Evolutionary conservation across 1,140 invertebrate species (phyloP).

Genomic region (Drosophila elegans): DNA sequence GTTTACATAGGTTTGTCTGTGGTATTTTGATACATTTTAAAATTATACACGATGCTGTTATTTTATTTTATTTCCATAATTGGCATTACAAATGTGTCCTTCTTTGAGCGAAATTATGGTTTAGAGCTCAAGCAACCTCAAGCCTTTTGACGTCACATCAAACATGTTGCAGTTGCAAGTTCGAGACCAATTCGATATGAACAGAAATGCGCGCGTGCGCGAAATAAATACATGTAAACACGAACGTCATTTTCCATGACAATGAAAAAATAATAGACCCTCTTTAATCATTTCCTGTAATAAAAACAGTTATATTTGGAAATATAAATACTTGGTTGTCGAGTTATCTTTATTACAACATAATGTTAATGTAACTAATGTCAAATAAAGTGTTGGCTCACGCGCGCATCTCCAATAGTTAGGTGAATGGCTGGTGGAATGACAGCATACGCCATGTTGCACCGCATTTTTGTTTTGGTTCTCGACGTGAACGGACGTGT

Average conservation of each 20-base stretch:
- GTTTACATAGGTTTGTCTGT: too few species aligned
- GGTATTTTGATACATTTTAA: not conserved
- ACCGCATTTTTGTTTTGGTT: conserved; percentile 33
- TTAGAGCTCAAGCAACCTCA: not conserved
- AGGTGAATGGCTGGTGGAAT: conserved; percentile 2
- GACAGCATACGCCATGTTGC: conserved; percentile 5
- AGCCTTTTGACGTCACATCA: not conserved
- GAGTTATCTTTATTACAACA: too few species aligned
- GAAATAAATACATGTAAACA: not conserved
- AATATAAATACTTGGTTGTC: too few species aligned
- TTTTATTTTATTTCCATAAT: not conserved
- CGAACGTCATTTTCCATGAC: too few species aligned
- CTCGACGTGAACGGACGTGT: conserved; percentile 23
- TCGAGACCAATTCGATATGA: not conserved
- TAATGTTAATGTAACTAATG: too few species aligned
- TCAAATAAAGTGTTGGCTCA: not conserved
- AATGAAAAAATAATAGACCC: too few species aligned
- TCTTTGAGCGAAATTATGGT: not conserved
- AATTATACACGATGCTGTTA: not conserved
- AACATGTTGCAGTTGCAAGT: not conserved
- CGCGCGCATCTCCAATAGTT: not conserved
- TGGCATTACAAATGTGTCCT: not conserved
- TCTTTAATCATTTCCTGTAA: too few species aligned
- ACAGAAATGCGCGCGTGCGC: not conserved
- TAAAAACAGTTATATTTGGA: too few species aligned